These are phyloP conservation scores for Steinernema feltiae DNA, from an alignment of 1,140 invertebrate species.

Conservation along the genomic window DNA sequence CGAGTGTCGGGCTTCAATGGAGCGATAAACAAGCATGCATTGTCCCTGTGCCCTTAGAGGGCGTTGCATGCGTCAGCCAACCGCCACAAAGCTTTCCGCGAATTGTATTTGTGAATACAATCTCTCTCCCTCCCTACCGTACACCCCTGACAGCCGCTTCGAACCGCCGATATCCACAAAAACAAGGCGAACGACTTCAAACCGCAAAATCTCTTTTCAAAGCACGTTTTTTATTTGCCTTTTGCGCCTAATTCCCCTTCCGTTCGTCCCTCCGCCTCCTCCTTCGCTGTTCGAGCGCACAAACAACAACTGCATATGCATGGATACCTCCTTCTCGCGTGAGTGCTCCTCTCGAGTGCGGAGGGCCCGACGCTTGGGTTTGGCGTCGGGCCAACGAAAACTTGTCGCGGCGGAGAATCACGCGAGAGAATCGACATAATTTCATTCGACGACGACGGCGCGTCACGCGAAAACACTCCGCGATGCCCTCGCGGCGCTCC, in stretches of 20 bases:
- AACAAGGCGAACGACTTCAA: background rate
- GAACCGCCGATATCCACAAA: background rate
- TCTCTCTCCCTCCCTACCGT: no score
- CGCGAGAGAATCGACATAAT: background rate
- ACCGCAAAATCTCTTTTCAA: background rate
- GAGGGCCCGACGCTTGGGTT: background rate
- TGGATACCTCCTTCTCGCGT: background rate
- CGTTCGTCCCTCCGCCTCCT: background rate
- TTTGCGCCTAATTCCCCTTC: background rate
- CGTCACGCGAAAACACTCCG: background rate
- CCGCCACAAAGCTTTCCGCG: no score
- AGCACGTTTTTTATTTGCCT: background rate
- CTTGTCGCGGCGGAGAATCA: background rate
- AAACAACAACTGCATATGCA: background rate
- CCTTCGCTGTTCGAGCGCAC: no score
- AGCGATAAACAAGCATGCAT: no score
- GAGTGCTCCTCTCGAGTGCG: background rate
- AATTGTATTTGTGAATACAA: no score
- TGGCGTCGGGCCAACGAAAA: background rate
- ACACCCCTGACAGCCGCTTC: no score
- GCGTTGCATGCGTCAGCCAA: no score
- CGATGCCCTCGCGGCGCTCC: background rate
- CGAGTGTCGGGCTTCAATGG: no score
- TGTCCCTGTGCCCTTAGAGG: no score
- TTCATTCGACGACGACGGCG: background rate